Evolutionary conservation across 2,797 vertebrate genomes (phyloP).

Genomic region (Acanthurus lineatus): DNA sequence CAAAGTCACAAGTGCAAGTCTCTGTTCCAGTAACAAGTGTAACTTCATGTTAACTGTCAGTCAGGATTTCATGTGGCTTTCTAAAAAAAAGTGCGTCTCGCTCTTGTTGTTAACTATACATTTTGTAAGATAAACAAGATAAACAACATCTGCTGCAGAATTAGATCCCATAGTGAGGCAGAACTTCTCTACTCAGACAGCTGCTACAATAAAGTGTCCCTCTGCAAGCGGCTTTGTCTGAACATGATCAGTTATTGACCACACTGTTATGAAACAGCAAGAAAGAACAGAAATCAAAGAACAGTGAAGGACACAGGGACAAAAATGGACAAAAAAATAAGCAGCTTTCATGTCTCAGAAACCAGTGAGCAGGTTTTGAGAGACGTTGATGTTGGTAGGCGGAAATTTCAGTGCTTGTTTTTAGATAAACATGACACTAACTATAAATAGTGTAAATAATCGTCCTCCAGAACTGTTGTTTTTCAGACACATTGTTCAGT

Average conservation of each 20-base stretch:
- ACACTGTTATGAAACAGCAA: background rate
- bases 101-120: too few species aligned
- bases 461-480: conserved; percentile 30
- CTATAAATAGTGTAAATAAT: conserved; percentile 34
- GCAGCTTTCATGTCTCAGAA: conserved; percentile 19
- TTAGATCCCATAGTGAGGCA: conserved; percentile 10
- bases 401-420: conserved; percentile 5
- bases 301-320: background rate
- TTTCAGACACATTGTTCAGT: background rate
- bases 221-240: background rate
- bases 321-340: background rate
- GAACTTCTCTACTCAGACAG: conserved; percentile 12
- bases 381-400: background rate
- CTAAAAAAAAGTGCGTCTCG: too few species aligned
- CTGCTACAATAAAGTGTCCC: conserved; percentile 7
- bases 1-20: background rate
- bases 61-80: too few species aligned
- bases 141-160: too few species aligned
- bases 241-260: conserved; percentile 7
- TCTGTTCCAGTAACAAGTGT: too few species aligned
- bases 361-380: background rate
- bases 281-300: background rate
- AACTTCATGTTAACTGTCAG: too few species aligned
- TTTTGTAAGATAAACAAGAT: too few species aligned
- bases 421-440: conserved; percentile 33